Conservation (phyloP, 2,888 invertebrate species). For the Cheilosia vulpina region DNA sequence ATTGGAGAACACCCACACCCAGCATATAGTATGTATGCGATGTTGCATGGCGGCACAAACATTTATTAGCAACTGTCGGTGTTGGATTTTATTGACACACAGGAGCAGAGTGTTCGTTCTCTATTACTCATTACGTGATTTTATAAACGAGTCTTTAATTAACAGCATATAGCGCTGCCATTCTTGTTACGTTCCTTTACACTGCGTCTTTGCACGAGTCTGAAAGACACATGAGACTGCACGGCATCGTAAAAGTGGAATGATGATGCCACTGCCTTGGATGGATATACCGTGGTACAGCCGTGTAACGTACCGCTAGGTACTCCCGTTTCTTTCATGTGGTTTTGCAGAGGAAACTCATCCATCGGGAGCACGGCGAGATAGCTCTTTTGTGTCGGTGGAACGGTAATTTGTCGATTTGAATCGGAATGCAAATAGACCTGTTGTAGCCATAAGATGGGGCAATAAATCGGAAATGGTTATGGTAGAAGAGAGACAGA, state of each 20-base stretch:
- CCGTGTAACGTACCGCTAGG: background rate
- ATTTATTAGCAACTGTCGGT: slow-evolving; percentile 52
- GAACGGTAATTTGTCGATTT: slow-evolving; percentile 52
- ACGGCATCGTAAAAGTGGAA: slow-evolving; percentile 64
- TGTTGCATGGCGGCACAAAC: slow-evolving; percentile 4
- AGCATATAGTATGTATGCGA: background rate
- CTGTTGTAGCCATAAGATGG: slow-evolving; percentile 65
- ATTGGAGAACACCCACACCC: slow-evolving; percentile 14
- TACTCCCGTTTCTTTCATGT: slow-evolving; percentile 1
- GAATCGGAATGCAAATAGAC: slow-evolving; percentile 71
- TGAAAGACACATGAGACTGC: slow-evolving; percentile 58
- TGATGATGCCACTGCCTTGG: slow-evolving; percentile 27
- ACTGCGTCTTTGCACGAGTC: slow-evolving; percentile 12
- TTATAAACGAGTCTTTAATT: slow-evolving; percentile 70
- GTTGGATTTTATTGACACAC: slow-evolving; percentile 52
- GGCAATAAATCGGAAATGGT: slow-evolving; percentile 67
- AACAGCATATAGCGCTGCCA: slow-evolving; percentile 48
- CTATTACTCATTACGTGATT: slow-evolving; percentile 72
- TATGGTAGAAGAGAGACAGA: slow-evolving; percentile 14
- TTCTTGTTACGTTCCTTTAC: slow-evolving; percentile 3
- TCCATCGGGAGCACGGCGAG: slow-evolving; percentile 4
- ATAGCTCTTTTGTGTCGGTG: slow-evolving; percentile 36
- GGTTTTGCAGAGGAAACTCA: background rate
- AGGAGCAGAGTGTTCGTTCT: slow-evolving; percentile 17
- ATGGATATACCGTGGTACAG: background rate